Evolutionary conservation across 2,113 vertebrate genomes (phyloP).

Genomic region (Cyphomyrus plagiostoma): DNA sequence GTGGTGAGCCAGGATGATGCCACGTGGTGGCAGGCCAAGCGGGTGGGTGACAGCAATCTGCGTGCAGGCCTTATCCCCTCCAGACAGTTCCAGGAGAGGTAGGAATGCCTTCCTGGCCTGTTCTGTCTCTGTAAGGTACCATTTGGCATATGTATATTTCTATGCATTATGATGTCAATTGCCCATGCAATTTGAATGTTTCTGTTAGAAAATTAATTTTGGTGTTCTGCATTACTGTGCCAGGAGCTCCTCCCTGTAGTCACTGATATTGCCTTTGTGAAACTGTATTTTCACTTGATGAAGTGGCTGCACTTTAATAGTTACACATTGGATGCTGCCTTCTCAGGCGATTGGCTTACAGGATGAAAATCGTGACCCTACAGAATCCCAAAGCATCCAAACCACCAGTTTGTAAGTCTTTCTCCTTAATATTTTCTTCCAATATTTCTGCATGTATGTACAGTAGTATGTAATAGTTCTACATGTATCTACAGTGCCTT

Average conservation of each 20-base stretch:
- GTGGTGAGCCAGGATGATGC: slow-evolving; percentile 87
- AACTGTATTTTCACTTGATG: background rate
- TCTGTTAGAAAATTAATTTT: background rate
- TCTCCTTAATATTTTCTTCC: background rate
- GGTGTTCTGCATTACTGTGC: background rate
- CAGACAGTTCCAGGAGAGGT: slow-evolving; percentile 90
- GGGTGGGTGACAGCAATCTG: slow-evolving; percentile 81
- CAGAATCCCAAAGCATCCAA: slow-evolving; percentile 61
- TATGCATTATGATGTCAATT: background rate
- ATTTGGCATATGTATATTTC: background rate
- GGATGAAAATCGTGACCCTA: slow-evolving; percentile 68
- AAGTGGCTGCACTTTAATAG: background rate
- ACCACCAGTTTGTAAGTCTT: slow-evolving; percentile 71
- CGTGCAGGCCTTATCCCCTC: slow-evolving; percentile 88
- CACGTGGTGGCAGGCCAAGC: slow-evolving; percentile 95
- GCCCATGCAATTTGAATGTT: background rate
- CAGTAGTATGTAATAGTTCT: background rate
- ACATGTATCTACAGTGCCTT: background rate
- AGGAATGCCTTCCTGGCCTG: background rate
- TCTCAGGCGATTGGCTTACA: slow-evolving; percentile 73
- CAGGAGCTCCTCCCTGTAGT: background rate
- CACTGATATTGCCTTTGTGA: background rate
- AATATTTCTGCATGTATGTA: background rate
- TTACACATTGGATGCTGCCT: background rate
- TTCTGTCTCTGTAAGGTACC: background rate